Percentiles rank a stretch among this genome's conserved stretches.
phyloP scores from a whole-genome alignment of 1,140 invertebrate genomes.

The Nasonia giraulti region DNA sequence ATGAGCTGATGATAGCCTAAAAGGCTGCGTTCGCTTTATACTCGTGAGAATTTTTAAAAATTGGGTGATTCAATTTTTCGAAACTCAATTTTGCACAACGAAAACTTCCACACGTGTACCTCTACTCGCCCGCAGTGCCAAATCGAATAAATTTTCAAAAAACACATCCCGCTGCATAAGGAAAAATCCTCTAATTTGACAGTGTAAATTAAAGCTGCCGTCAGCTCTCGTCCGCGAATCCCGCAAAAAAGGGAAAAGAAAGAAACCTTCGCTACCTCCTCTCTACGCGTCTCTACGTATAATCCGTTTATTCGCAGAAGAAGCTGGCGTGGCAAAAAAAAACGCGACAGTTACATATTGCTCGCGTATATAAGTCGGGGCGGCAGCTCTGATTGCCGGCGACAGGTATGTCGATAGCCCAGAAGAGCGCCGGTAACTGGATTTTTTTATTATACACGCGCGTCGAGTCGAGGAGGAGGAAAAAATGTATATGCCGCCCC shows the following conservation, averaged over 20 bases:
- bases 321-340: constrained; percentile 59
- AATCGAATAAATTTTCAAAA: no score
- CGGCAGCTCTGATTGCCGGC: constrained; percentile 51
- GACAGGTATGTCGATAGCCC: constrained; percentile 57
- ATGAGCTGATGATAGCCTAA: background rate
- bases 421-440: constrained; percentile 16
- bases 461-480: background rate
- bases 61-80: no score
- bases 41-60: no score
- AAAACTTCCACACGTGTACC: no score
- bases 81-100: no score
- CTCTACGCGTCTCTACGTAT: constrained; percentile 47
- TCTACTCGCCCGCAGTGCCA: no score
- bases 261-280: background rate
- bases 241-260: background rate
- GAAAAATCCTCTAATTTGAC: no score
- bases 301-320: constrained; percentile 60
- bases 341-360: constrained; percentile 65
- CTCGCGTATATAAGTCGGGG: constrained; percentile 39
- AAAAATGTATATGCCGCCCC: background rate
- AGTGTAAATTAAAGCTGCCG: no score
- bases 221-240: no score
- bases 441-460: background rate
- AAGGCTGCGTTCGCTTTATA: no score
- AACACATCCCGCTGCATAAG: no score